Evolutionary conservation across 2,888 invertebrate genomes (phyloP).

Genomic region (Criorhina ranunculi): DNA sequence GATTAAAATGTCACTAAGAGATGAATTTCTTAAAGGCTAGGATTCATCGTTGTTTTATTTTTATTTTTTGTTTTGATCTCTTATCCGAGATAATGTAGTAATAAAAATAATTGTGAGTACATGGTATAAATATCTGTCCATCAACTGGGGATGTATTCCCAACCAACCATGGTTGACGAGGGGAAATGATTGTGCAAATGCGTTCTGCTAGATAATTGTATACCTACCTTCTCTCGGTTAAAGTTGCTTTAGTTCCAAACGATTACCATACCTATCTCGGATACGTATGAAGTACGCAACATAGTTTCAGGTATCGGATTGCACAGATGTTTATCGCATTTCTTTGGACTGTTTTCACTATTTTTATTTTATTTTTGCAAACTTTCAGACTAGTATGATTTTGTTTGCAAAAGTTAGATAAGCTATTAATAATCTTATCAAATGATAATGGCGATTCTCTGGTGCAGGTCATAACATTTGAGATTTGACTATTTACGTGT

Average conservation of each 20-base stretch:
- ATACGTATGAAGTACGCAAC: conserved; percentile 40
- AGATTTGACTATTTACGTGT: neutral
- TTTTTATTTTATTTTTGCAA: conserved; percentile 15
- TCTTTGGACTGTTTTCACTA: conserved; percentile 20
- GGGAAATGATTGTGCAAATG: conserved; percentile 54
- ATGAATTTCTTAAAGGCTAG: conserved; percentile 42
- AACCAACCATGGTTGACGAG: neutral
- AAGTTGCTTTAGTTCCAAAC: conserved; percentile 50
- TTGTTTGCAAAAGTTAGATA: conserved; percentile 31
- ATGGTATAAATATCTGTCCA: conserved; percentile 44
- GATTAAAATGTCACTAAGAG: conserved; percentile 77
- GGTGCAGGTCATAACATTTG: neutral
- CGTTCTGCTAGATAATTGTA: conserved; percentile 67
- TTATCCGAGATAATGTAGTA: conserved; percentile 55
- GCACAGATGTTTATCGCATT: conserved; percentile 69
- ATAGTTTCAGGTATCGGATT: conserved; percentile 65
- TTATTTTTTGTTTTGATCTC: conserved; percentile 74
- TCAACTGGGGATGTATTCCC: conserved; percentile 17
- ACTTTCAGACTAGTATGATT: neutral
- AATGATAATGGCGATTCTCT: neutral
- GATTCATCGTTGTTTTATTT: conserved; percentile 47
- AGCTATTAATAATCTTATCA: conserved; percentile 35
- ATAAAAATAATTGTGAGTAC: conserved; percentile 43
- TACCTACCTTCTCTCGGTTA: conserved; percentile 34
- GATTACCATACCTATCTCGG: conserved; percentile 31